A percentile compares a stretch with the other conserved stretches of the same genome.
These are phyloP conservation scores for Danaus chrysippus DNA, from an alignment of 2,888 invertebrate species.

Conservation along the genomic window DNA sequence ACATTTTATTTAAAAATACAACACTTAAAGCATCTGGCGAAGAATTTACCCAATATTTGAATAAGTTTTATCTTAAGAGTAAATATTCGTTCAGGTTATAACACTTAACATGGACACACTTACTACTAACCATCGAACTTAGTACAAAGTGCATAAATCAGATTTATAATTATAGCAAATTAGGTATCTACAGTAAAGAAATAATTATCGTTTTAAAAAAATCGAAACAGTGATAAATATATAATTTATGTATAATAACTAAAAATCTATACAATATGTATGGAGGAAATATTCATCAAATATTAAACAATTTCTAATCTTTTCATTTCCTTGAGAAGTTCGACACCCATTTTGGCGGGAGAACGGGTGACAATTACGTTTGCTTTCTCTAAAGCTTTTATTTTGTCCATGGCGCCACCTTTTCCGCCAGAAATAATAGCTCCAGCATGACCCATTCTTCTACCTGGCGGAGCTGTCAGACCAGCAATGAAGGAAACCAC, in stretches of 20 bases:
- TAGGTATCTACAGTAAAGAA: constrained; percentile 35
- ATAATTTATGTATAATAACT: constrained; percentile 64
- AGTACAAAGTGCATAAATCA: constrained; percentile 44
- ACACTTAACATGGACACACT: constrained; percentile 31
- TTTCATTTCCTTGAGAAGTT: constrained; percentile 93
- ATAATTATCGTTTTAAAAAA: constrained; percentile 33
- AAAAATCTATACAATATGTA: constrained; percentile 59
- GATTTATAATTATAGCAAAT: constrained; percentile 13
- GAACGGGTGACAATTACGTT: constrained; percentile 97
- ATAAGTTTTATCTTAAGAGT: constrained; percentile 38
- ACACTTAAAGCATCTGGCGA: constrained; percentile 19
- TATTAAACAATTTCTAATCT: constrained; percentile 82
- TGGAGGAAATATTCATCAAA: constrained; percentile 41
- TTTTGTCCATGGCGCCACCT: constrained; percentile 98
- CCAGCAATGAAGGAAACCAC: constrained; percentile 99
- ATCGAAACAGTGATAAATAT: constrained; percentile 52
- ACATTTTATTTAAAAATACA: constrained; percentile 33
- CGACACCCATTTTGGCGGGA: constrained; percentile 96
- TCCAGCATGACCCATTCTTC: constrained; percentile 99
- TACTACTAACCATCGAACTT: constrained; percentile 39
- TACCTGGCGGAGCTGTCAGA: constrained; percentile 97
- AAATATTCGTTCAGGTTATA: constrained; percentile 42
- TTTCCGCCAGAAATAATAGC: constrained; percentile 99
- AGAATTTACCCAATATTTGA: constrained; percentile 19
- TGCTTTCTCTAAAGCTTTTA: constrained; percentile 94